phyloP scores from a whole-genome alignment of 2,797 vertebrate species.

The Prionace glauca region DNA sequence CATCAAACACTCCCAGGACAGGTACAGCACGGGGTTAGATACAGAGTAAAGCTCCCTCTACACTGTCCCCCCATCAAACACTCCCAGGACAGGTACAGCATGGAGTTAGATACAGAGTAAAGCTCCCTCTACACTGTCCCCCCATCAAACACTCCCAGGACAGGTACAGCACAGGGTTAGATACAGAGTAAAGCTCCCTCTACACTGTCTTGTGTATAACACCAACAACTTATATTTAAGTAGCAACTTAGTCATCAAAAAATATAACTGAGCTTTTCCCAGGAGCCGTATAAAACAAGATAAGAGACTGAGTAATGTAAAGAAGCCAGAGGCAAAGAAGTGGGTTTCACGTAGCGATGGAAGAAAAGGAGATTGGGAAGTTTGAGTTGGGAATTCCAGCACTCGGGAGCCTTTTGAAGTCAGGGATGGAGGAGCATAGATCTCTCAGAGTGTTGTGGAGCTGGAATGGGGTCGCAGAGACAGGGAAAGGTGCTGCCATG shows the following conservation, averaged over 20 bases:
- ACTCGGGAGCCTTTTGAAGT: too few relatives aligned
- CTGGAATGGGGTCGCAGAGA: too few relatives aligned
- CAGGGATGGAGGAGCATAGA: too few relatives aligned
- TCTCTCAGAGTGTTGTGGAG: too few relatives aligned
- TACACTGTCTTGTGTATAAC: not conserved
- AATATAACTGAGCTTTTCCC: too few relatives aligned
- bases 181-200: not conserved
- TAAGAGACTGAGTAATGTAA: not conserved
- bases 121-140: not conserved
- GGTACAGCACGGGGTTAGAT: not conserved
- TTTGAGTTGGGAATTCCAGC: too few relatives aligned
- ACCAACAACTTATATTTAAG: too few relatives aligned
- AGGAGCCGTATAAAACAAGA: not conserved
- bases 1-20: too few relatives aligned
- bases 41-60: not conserved
- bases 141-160: not conserved
- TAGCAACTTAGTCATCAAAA: too few relatives aligned
- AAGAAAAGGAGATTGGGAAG: too few relatives aligned
- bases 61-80: not conserved
- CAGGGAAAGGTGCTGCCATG: too few relatives aligned
- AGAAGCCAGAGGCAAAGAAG: not conserved
- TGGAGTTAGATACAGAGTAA: not conserved
- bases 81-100: not conserved
- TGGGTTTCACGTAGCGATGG: too few relatives aligned
- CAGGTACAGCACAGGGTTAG: not conserved